phyloP scores from a whole-genome alignment of 2,888 invertebrate species.

The Adelphocoris suturalis region DNA sequence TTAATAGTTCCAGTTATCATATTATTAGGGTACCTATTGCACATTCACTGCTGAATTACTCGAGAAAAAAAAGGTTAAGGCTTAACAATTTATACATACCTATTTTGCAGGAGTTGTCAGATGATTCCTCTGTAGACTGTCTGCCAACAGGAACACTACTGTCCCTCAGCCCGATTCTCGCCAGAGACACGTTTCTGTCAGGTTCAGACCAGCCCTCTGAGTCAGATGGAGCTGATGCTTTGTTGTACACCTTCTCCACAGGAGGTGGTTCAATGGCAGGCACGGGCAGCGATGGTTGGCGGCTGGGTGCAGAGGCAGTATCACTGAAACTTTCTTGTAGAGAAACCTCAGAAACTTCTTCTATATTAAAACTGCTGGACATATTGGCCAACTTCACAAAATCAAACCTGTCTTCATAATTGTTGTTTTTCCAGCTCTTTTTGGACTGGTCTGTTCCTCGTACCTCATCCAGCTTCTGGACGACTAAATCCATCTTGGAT shows the following conservation, averaged over 20 bases:
- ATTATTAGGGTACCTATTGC: no score
- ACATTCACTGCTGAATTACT: no score
- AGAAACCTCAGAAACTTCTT: slow-evolving; percentile 74
- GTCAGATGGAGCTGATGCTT: slow-evolving; percentile 81
- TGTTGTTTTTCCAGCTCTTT: slow-evolving; percentile 50
- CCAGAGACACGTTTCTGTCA: slow-evolving; percentile 88
- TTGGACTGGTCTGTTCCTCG: not conserved
- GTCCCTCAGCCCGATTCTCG: slow-evolving; percentile 84
- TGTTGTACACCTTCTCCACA: not conserved
- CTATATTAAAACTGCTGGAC: slow-evolving; percentile 67
- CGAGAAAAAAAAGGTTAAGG: no score
- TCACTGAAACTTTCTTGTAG: slow-evolving; percentile 72
- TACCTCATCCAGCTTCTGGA: slow-evolving; percentile 65
- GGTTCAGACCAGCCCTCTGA: slow-evolving; percentile 94
- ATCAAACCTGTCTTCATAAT: slow-evolving; percentile 59
- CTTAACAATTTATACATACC: no score
- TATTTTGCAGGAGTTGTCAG: slow-evolving; percentile 58
- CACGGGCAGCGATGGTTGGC: slow-evolving; percentile 48
- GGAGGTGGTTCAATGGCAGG: slow-evolving; percentile 13
- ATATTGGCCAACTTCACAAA: slow-evolving; percentile 65
- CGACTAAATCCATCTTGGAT: slow-evolving; percentile 76
- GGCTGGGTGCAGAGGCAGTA: slow-evolving; percentile 48
- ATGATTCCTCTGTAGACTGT: slow-evolving; percentile 54
- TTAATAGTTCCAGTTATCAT: no score
- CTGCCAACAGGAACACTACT: slow-evolving; percentile 50